Conservation (phyloP, 2,797 vertebrate species). For the Alouatta caraya region DNA sequence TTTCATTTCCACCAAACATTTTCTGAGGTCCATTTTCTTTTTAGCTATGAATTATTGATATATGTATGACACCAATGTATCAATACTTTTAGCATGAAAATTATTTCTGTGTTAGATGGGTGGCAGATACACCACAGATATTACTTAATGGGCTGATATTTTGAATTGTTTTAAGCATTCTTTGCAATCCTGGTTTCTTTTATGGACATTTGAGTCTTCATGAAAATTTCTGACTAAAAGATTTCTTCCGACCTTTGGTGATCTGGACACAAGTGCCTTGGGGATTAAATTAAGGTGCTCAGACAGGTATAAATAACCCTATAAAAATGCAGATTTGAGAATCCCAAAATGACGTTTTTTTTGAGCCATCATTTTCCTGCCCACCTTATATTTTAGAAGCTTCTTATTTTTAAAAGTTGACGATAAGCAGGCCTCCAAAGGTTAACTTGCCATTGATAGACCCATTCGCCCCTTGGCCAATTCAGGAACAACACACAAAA, state of each 20-base stretch:
- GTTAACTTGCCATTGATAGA: too few relatives aligned
- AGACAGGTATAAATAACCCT: neutral
- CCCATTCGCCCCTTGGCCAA: too few relatives aligned
- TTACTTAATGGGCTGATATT: neutral
- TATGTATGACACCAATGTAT: neutral
- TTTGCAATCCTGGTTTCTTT: neutral
- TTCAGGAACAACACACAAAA: too few relatives aligned
- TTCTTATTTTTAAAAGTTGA: too few relatives aligned
- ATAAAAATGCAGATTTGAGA: neutral
- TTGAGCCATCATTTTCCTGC: too few relatives aligned
- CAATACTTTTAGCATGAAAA: conserved; percentile 5
- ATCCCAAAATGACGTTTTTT: neutral
- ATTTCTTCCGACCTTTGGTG: neutral
- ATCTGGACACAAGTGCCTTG: neutral
- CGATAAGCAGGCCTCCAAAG: too few relatives aligned
- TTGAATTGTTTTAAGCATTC: conserved; percentile 21
- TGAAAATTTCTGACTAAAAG: neutral
- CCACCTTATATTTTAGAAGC: too few relatives aligned
- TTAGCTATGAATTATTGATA: neutral
- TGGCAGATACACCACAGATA: neutral
- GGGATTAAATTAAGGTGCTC: neutral
- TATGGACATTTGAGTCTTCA: neutral
- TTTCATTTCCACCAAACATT: neutral
- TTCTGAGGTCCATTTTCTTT: neutral
- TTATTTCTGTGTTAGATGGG: neutral